A percentile compares a stretch with the other conserved stretches of the same genome.
Evolutionary conservation across 2,113 vertebrate species (phyloP).

Genomic region (Psephotus haematonotus): DNA sequence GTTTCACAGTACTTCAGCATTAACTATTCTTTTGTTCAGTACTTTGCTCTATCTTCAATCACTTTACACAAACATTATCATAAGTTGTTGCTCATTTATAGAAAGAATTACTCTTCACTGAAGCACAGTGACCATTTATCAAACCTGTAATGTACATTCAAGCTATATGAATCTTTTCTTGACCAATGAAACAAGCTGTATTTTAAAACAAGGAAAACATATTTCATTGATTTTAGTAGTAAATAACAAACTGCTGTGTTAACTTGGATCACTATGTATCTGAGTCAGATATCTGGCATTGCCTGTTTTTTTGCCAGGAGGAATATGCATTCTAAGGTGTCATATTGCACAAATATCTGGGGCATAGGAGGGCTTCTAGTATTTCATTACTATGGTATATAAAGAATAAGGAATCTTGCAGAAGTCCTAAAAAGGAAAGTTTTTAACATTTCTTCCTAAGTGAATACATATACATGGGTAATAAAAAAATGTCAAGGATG

Average conservation of each 20-base stretch:
- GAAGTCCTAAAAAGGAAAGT: not conserved
- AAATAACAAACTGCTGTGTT: not conserved
- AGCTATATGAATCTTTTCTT: not conserved
- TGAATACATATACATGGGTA: not conserved
- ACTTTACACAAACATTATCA: not conserved
- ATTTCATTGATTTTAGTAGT: not conserved
- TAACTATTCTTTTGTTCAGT: not conserved
- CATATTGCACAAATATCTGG: not conserved
- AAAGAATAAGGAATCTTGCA: not conserved
- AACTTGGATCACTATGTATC: not conserved
- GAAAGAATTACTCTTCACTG: not conserved
- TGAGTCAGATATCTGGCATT: not conserved
- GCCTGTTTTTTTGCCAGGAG: not conserved
- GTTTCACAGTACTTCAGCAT: not conserved
- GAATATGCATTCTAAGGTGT: not conserved
- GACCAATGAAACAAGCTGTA: not conserved
- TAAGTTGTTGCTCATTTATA: not conserved
- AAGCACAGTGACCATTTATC: not conserved
- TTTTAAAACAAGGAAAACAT: not conserved
- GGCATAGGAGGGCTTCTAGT: not conserved
- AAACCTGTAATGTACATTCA: not conserved
- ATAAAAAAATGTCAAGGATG: not conserved
- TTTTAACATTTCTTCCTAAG: not conserved
- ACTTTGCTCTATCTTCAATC: not conserved
- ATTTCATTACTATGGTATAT: not conserved